Evolutionary conservation across 2,113 vertebrate species (phyloP), one percentile per base, ranked within the genome.

Genomic region (Salminus brasiliensis): DNA sequence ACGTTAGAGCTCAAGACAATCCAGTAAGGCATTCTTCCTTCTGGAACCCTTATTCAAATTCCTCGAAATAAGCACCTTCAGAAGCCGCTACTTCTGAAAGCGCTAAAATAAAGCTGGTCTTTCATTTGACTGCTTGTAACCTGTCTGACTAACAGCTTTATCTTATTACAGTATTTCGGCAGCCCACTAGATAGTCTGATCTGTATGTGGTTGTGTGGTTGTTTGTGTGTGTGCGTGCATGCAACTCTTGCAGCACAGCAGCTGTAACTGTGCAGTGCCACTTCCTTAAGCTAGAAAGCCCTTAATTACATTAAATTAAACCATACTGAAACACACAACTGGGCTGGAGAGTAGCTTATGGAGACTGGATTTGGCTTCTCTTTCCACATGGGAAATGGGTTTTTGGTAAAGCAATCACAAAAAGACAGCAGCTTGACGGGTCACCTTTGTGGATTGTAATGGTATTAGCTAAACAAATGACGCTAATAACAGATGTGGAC

Each of bases 281-380:
- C 27, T 80, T 74, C 36, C 59, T 53, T 53, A 74, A 66, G 47
- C 43, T 71, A 39, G 30, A 84, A 79, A 75, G 80, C 67, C 82
- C 79, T 68, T 81, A 84, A 87, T 87, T 83, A 78, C 6, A 30
- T 78, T 81, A 72, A 74, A 80, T 84, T 65, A 78, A 83, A 83
- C 45, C 67, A 25, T 80, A 66, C 39, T 80, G 76, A 80, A 71
- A 49, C 34, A 59, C 41, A 55, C 12, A 43, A 3, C 36, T 12
- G 49, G n/a, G 34, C 60, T 30, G 12, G 57, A 69, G 52, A 36
- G 49, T 18, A 49, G 29, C 57, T 34, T 60, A 47, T 29, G 66
- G 45, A 57, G 15, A 16, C 52, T 34, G 66, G 39, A 68, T 45
- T 23, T 41, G 39, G 55, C 45, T 63, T 65, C 59, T 49, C 63